Conservation (phyloP, 2,797 vertebrate species). For the Alosa sapidissima region DNA sequence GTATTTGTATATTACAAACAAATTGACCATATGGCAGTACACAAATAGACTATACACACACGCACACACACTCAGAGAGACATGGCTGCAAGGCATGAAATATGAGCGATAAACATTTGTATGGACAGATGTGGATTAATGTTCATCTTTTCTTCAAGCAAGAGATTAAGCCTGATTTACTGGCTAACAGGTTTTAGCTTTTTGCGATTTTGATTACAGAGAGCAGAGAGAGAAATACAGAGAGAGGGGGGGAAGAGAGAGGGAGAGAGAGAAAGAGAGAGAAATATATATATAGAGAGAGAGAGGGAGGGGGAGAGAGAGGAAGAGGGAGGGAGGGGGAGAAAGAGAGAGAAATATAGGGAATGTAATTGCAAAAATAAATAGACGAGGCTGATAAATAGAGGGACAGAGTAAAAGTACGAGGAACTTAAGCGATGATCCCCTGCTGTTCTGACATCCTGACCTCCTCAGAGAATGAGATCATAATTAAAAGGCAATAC, state of each 20-base stretch:
- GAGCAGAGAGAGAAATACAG: conserved; percentile 51
- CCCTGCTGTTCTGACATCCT: conserved; percentile 10
- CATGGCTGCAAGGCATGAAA: conserved; percentile 67
- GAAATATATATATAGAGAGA: no score
- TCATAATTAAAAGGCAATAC: conserved; percentile 6
- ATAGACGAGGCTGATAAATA: not conserved
- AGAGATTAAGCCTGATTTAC: conserved; percentile 79
- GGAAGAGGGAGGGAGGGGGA: conserved; percentile 36
- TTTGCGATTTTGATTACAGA: conserved; percentile 68
- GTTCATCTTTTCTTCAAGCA: conserved; percentile 78
- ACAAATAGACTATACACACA: not conserved
- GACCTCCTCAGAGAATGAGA: not conserved
- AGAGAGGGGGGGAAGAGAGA: conserved; percentile 50
- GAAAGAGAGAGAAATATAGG: conserved; percentile 29
- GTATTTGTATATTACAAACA: not conserved
- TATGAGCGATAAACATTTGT: conserved; percentile 76
- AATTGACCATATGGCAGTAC: not conserved
- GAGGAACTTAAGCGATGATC: conserved; percentile 10
- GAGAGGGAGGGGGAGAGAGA: conserved; percentile 48
- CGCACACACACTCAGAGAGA: conserved; percentile 26
- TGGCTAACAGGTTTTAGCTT: conserved; percentile 71
- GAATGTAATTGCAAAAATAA: conserved; percentile 16
- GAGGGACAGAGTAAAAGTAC: conserved; percentile 4
- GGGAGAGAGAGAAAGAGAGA: conserved; percentile 28
- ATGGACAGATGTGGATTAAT: conserved; percentile 82